Evolutionary conservation across 2,113 vertebrate genomes (phyloP).

Genomic region (Paramisgurnus dabryanus): DNA sequence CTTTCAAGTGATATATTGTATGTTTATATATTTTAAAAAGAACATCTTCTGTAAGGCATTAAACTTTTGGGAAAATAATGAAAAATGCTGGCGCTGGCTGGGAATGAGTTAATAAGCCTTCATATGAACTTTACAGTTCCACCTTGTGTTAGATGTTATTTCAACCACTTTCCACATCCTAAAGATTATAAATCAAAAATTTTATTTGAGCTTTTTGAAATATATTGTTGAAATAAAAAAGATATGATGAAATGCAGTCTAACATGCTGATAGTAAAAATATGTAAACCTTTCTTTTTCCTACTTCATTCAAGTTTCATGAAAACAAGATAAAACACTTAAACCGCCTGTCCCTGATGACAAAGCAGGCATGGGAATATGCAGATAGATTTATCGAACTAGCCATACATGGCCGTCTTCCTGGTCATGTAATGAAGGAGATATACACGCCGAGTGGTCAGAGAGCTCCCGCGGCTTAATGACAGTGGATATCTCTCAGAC

Average conservation of each 20-base stretch:
- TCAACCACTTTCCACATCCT: too few relatives aligned
- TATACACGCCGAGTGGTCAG: constrained; percentile 71
- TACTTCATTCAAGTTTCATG: constrained; percentile 16
- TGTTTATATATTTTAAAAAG: too few relatives aligned
- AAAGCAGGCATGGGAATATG: constrained; percentile 61
- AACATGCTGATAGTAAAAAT: constrained; percentile 2
- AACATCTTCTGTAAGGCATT: too few relatives aligned
- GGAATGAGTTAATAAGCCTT: too few relatives aligned
- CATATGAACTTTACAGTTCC: too few relatives aligned
- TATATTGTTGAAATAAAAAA: background rate
- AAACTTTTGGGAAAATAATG: too few relatives aligned
- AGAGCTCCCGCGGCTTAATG: constrained; percentile 68
- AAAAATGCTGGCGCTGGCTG: too few relatives aligned
- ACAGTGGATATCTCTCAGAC: constrained; percentile 67
- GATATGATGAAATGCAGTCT: constrained; percentile 20
- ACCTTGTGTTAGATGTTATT: too few relatives aligned
- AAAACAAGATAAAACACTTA: constrained; percentile 55
- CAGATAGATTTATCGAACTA: constrained; percentile 71
- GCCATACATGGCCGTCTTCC: constrained; percentile 58
- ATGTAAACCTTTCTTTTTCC: constrained; percentile 1
- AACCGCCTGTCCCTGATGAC: constrained; percentile 58
- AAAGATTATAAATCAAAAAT: too few relatives aligned
- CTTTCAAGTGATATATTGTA: too few relatives aligned
- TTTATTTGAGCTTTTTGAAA: background rate
- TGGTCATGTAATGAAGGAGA: constrained; percentile 70